phyloP scores from a whole-genome alignment of 2,113 vertebrate species.

The Pedionomus torquatus region DNA sequence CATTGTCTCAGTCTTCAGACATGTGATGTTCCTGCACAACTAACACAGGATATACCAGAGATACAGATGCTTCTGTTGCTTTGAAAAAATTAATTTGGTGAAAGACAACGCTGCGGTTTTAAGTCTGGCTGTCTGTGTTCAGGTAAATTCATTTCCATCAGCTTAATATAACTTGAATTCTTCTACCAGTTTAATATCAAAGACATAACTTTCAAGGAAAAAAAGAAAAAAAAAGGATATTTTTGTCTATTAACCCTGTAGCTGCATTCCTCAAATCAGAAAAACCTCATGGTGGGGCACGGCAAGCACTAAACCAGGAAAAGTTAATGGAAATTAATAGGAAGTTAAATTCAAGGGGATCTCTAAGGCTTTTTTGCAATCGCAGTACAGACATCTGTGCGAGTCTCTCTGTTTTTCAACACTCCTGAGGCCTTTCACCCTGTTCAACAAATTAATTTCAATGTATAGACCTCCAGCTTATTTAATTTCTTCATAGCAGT shows the following conservation, averaged over 20 bases:
- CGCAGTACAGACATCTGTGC: not conserved
- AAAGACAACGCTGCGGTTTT: not conserved
- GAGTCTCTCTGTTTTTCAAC: not conserved
- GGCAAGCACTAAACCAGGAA: not conserved
- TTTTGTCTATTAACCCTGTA: not conserved
- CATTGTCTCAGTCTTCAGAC: not conserved
- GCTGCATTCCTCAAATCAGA: not conserved
- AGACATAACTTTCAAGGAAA: not conserved
- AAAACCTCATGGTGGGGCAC: not conserved
- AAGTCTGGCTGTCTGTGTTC: not conserved
- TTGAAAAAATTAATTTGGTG: not conserved
- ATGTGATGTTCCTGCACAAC: not conserved
- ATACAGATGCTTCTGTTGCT: not conserved
- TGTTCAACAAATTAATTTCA: slow-evolving; percentile 57
- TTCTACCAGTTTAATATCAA: not conserved
- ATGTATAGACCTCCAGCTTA: not conserved
- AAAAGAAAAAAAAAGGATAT: not conserved
- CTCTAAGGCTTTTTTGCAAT: slow-evolving; percentile 17
- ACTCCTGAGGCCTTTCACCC: slow-evolving; percentile 36
- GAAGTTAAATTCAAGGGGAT: not conserved
- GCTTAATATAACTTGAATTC: not conserved
- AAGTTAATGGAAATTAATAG: slow-evolving; percentile 7
- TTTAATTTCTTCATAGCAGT: slow-evolving; percentile 6
- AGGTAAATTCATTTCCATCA: not conserved
- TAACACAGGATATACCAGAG: not conserved